Percentiles rank a stretch among this genome's conserved stretches.
Conservation (phyloP, 2,113 vertebrate genomes). For the Enhydra lutris region DNA sequence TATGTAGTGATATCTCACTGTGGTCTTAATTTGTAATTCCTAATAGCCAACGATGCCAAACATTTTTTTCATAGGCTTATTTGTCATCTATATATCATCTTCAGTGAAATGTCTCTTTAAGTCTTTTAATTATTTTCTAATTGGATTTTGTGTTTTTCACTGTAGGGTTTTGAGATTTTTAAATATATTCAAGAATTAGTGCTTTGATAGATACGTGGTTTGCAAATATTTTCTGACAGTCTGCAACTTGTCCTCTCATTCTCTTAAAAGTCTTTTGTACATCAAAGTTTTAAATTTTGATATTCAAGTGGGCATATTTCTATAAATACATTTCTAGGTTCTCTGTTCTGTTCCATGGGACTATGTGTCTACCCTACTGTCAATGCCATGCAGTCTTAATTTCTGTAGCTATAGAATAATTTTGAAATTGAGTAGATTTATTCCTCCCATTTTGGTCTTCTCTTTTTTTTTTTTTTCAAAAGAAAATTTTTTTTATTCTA, state of each 20-base stretch:
- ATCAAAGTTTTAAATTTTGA: background rate
- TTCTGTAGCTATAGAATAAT: background rate
- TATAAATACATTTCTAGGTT: background rate
- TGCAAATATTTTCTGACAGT: background rate
- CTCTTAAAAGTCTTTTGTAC: background rate
- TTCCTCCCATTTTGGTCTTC: background rate
- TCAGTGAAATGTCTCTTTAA: background rate
- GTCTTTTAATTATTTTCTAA: background rate
- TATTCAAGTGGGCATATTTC: background rate
- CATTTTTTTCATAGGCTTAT: background rate
- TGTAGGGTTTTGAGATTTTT: conserved; percentile 17
- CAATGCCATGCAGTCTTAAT: background rate
- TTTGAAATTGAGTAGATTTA: background rate
- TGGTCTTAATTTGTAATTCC: background rate
- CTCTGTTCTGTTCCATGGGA: background rate
- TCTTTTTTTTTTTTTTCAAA: background rate
- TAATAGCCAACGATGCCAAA: background rate
- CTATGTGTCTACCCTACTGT: background rate
- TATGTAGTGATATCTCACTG: background rate
- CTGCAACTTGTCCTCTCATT: background rate
- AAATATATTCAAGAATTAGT: background rate
- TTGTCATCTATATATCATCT: background rate
- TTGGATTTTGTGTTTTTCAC: background rate
- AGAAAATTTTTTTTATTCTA: background rate
- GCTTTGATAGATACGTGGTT: background rate